Evolutionary conservation across 2,113 vertebrate genomes (phyloP).

Genomic region (Gallinago paraguaiae): DNA sequence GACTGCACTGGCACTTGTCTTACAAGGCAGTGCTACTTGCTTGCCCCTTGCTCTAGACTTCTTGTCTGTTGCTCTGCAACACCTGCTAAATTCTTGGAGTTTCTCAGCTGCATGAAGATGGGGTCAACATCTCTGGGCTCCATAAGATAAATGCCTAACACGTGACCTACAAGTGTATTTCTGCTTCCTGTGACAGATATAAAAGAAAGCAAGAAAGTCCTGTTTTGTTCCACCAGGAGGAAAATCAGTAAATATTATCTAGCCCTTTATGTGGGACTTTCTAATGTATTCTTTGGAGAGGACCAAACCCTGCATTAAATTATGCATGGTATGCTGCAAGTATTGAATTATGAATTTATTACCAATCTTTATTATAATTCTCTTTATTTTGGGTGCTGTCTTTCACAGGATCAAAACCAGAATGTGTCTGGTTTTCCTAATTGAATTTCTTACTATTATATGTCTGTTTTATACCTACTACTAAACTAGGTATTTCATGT

Average conservation of each 20-base stretch:
- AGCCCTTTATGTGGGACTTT: not conserved
- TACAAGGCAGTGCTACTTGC: not conserved
- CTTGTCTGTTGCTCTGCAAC: not conserved
- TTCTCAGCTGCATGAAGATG: not conserved
- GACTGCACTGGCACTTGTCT: not conserved
- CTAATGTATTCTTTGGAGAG: not conserved
- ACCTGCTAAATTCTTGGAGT: not conserved
- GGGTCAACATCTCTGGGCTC: not conserved
- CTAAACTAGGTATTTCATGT: not conserved
- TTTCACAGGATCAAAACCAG: not conserved
- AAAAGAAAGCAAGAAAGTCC: not conserved
- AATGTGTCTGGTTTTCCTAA: not conserved
- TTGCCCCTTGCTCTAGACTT: not conserved
- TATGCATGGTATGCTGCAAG: not conserved
- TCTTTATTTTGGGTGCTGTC: not conserved
- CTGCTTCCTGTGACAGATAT: not conserved
- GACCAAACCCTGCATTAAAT: not conserved
- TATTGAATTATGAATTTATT: not conserved
- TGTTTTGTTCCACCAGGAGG: not conserved
- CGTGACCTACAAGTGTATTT: not conserved
- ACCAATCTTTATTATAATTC: not conserved
- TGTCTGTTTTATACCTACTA: not conserved
- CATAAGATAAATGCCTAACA: not conserved
- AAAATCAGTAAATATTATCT: not conserved
- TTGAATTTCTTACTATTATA: not conserved